Conservation (phyloP, 2,797 vertebrate genomes). For the Leontopithecus rosalia region DNA sequence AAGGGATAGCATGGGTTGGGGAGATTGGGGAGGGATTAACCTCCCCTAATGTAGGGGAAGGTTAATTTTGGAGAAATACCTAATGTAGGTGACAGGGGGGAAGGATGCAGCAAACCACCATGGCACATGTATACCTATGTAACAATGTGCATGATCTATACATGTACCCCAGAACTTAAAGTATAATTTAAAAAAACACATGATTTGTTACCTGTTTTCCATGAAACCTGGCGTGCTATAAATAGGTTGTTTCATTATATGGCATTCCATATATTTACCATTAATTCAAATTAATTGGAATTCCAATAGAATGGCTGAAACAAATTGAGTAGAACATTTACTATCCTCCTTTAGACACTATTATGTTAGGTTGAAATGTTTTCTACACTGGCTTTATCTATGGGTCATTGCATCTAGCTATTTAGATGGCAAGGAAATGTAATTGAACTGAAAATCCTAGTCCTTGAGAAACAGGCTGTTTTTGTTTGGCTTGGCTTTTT, state of each 20-base stretch:
- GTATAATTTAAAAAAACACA: too few species aligned
- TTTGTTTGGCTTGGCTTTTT: neutral
- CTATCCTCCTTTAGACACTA: neutral
- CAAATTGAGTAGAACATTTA: neutral
- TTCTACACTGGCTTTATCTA: fast-evolving
- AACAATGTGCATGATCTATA: too few species aligned
- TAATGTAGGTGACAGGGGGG: too few species aligned
- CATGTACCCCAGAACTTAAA: too few species aligned
- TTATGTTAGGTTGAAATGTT: neutral
- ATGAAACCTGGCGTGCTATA: neutral
- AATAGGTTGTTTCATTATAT: neutral
- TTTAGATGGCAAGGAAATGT: neutral
- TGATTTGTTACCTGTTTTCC: neutral
- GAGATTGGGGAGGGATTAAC: too few species aligned
- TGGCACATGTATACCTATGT: too few species aligned
- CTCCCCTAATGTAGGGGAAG: too few species aligned
- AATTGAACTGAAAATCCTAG: neutral
- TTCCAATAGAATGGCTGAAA: neutral
- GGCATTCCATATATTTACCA: neutral
- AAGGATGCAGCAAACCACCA: too few species aligned
- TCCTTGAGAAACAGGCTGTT: neutral
- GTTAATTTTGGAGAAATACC: too few species aligned
- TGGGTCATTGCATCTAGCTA: neutral
- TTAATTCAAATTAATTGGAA: neutral
- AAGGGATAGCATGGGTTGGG: too few species aligned